These are phyloP conservation scores for Andinoacara biseriatus DNA, from an alignment of 2,113 vertebrate genomes.

Conservation along the genomic window DNA sequence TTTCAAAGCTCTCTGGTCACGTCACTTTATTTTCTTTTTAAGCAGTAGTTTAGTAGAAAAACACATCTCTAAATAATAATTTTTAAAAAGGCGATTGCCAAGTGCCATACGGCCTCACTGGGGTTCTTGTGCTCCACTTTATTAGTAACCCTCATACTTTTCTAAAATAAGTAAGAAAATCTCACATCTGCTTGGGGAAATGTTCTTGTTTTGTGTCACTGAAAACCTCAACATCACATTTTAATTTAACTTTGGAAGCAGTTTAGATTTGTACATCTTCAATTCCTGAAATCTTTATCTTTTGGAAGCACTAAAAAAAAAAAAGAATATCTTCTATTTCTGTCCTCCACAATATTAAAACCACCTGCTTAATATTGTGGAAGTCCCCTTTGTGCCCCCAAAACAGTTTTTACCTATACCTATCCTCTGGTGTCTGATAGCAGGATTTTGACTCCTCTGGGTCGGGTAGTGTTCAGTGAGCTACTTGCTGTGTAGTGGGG, in stretches of 20 bases:
- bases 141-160: background rate
- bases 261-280: background rate
- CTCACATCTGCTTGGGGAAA: no score
- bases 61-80: background rate
- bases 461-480: no score
- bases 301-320: background rate
- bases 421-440: no score
- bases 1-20: background rate
- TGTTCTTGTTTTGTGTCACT: no score
- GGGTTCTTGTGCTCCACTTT: no score
- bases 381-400: background rate
- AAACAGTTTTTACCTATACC: no score
- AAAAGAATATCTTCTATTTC: background rate
- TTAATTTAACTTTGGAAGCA: background rate
- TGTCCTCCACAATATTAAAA: background rate
- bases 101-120: background rate
- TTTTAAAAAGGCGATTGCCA: background rate
- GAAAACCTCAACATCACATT: no score
- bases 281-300: rapidly evolving
- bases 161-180: background rate
- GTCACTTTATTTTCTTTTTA: background rate
- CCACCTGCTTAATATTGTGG: background rate
- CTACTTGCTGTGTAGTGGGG: background rate
- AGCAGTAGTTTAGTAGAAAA: background rate
- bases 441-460: background rate